Evolutionary conservation across 2,797 vertebrate species (phyloP).

Genomic region (Smutsia temminckii): DNA sequence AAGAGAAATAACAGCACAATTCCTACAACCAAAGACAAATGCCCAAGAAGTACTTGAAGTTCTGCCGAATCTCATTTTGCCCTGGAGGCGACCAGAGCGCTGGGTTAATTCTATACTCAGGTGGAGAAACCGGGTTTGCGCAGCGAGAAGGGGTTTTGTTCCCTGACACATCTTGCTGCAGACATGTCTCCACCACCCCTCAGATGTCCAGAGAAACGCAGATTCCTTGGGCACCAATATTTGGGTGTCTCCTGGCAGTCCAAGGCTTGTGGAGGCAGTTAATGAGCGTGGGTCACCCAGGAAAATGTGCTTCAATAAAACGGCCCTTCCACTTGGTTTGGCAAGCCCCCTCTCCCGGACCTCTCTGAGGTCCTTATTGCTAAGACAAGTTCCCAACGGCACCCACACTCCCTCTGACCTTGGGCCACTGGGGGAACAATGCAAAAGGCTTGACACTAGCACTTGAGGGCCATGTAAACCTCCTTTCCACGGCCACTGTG

Average conservation of each 20-base stretch:
- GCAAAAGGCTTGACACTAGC: neutral
- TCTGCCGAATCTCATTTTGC: neutral
- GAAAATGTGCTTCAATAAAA: neutral
- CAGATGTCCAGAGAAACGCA: neutral
- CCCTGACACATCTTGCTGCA: accelerated
- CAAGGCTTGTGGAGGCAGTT: accelerated
- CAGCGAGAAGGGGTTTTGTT: neutral
- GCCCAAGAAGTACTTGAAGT: neutral
- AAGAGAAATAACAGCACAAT: neutral
- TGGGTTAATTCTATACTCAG: accelerated
- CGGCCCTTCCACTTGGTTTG: neutral
- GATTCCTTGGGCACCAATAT: neutral
- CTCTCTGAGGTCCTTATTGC: neutral
- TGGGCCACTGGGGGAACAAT: neutral
- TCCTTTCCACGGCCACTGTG: neutral
- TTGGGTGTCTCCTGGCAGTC: neutral
- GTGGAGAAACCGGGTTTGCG: neutral
- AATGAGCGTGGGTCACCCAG: accelerated
- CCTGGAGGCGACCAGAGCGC: accelerated
- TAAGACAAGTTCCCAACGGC: neutral
- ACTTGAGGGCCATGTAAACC: neutral
- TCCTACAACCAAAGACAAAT: neutral
- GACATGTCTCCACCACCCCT: accelerated
- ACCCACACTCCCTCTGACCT: neutral
- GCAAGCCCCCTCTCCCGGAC: neutral